Evolutionary conservation across 2,797 vertebrate species (phyloP), one percentile per base, ranked within the genome.

Genomic region (Setipinna tenuifilis): DNA sequence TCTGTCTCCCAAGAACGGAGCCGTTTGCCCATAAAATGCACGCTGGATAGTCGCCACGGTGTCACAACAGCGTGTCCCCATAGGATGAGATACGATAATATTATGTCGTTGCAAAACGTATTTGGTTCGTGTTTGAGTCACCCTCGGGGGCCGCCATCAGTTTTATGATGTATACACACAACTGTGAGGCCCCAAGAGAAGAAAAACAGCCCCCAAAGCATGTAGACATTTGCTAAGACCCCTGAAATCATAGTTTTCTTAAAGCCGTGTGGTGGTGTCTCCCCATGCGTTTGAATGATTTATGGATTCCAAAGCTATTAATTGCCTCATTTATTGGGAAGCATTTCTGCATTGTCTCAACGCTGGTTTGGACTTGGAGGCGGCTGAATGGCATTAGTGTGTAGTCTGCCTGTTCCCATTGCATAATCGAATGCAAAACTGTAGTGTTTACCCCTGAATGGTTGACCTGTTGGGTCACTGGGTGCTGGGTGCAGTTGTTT

Each of bases 321-420:
- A 89, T 87, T 84, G 85, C 31, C 87, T 88, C 80, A 57, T 89
- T 90, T 90, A 89, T 83, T 87, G 23, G 62, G 85, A 82, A 84
- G 85, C 9, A 7, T n/a, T 83, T 82, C 68, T 81, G 2, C 23
- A 83, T 81, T 78, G 68, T 89, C 62, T 75, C 78, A 57, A 48
- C 82, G 84, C 59, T 54, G 28, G 85, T 75, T 85, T 88, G 23
- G 58, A 14, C 83, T 87, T 48, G 65, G 86, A 89, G 71, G 21
- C 11, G 0, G 59, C 87, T 87, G 89, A 90, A 87, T 81, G 87
- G 85, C 78, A 62, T 82, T 61, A 1, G 82, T 78, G 82, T 78
- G 31, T 78, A 78, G 16, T 78, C 35, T 44, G 7, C 35, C 71
- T 78, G 6, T 78, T 78, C 71, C 71, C 35, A n/a, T n/a, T 19